These are phyloP conservation scores for Ammospiza nelsoni DNA, from an alignment of 2,113 vertebrate species.

Conservation along the genomic window DNA sequence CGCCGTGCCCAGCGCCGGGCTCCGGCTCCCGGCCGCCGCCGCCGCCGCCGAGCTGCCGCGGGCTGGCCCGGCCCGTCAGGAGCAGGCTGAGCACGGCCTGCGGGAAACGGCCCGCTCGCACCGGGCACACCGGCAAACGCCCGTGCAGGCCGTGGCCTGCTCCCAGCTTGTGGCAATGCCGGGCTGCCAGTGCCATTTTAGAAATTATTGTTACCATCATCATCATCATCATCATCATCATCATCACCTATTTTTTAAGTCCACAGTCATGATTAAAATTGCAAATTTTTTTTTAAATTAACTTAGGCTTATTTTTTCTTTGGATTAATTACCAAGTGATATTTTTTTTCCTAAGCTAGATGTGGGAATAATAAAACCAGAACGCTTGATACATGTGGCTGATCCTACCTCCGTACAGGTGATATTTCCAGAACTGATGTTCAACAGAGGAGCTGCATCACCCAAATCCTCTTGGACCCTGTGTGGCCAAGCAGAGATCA, in stretches of 20 bases:
- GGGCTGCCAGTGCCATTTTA: not conserved
- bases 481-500: not conserved
- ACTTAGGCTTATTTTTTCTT: not conserved
- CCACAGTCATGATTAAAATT: not conserved
- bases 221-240: too few relatives aligned
- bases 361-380: not conserved
- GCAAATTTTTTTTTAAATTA: not conserved
- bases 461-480: slow-evolving; percentile 83
- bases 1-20: slow-evolving; percentile 60
- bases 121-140: not conserved
- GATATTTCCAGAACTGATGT: slow-evolving; percentile 65
- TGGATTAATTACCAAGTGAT: not conserved
- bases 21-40: slow-evolving; percentile 38
- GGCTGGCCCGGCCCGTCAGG: slow-evolving; percentile 79
- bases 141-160: rapidly evolving
- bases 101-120: not conserved
- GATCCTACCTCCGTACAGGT: slow-evolving; percentile 81
- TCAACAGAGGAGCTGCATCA: slow-evolving; percentile 73
- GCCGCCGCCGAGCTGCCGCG: slow-evolving; percentile 57
- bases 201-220: not conserved
- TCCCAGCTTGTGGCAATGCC: not conserved
- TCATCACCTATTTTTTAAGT: not conserved
- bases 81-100: slow-evolving; percentile 86
- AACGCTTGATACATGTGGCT: not conserved
- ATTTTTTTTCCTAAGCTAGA: not conserved